phyloP scores from a whole-genome alignment of 2,797 vertebrate species.

The Melopsittacus undulatus region DNA sequence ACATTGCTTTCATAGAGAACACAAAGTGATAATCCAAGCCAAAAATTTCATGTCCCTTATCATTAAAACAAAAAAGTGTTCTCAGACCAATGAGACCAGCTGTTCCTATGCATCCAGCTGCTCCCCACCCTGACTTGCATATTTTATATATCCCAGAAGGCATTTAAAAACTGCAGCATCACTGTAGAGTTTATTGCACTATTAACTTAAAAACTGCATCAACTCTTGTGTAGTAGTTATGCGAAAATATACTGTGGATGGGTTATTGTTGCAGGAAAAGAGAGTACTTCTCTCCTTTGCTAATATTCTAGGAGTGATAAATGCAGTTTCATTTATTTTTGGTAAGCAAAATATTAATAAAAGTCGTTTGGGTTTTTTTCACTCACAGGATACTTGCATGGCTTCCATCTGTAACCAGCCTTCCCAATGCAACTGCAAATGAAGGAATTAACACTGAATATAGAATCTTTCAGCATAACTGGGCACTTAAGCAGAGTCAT shows the following conservation, averaged over 20 bases:
- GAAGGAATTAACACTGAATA: neutral
- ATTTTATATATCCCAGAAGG: conserved; percentile 39
- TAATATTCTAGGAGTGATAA: neutral
- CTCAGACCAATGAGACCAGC: conserved; percentile 16
- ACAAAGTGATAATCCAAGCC: neutral
- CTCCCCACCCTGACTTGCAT: conserved; percentile 33
- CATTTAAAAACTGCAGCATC: conserved; percentile 48
- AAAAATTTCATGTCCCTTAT: neutral
- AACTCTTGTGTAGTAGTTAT: conserved; percentile 18
- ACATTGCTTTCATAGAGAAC: neutral
- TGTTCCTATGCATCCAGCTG: conserved; percentile 53
- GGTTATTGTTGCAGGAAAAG: neutral
- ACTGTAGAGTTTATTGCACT: conserved; percentile 66
- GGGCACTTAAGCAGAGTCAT: neutral
- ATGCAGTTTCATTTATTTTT: neutral
- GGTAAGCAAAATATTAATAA: neutral
- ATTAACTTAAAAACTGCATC: conserved; percentile 66
- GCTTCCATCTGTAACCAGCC: neutral
- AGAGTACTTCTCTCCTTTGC: neutral
- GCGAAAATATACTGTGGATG: conserved; percentile 3
- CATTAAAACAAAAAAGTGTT: neutral
- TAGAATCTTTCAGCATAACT: neutral
- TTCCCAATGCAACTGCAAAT: neutral
- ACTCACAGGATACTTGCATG: neutral
- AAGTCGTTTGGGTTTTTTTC: neutral